Evolutionary conservation across 2,888 invertebrate genomes (phyloP), one percentile per base, ranked within the genome.

Genomic region (Brachyopa scutellaris): DNA sequence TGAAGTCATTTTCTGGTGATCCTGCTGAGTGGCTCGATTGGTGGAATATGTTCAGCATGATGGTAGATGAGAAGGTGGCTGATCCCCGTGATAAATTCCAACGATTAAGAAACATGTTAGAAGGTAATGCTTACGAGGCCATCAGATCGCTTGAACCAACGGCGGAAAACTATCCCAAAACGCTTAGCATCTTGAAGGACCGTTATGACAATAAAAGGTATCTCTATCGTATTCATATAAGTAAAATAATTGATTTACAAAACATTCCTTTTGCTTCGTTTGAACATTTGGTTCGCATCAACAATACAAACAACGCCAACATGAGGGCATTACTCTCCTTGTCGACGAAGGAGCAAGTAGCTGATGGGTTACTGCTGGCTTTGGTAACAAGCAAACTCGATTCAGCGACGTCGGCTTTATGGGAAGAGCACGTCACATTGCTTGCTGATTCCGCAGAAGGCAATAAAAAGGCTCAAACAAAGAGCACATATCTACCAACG

Each of bases 231-330:
- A 26, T 49, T 13, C 29, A 47, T 13, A 11, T 47, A 8, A 23
- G 47, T 13, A 47, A 26, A 11, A 26, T 49, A 49, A 49, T 49
- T 26, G 47, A 47, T 6, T 21, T 53, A 36, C 13, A 7, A 36
- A 36, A 11, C 5, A 11, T 36, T 4, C 5, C 13, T 11, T 36
- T 11, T 11, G 36, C 36, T 11, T 11, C 36, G 11, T 8, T 36
- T 36, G 13, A 36, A 36, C n/a, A 36, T 11, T 11, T 36, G 5
- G n/a, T 36, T 11, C 36, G 11, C 36, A 36, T 36, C 11, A 36
- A 36, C 11, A 36, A 36, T 11, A 36, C 1, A 7, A 5, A n/a
- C n/a, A 36, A 36, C 11, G 36, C 13, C 5, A 36, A 36, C 5
- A 36, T 36, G 36, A 36, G 36, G 5, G 36, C 36, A n/a, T n/a